Percentiles rank a stretch among this genome's conserved stretches.
phyloP scores from a whole-genome alignment of 2,113 vertebrate species.

The Varanus komodoensis region DNA sequence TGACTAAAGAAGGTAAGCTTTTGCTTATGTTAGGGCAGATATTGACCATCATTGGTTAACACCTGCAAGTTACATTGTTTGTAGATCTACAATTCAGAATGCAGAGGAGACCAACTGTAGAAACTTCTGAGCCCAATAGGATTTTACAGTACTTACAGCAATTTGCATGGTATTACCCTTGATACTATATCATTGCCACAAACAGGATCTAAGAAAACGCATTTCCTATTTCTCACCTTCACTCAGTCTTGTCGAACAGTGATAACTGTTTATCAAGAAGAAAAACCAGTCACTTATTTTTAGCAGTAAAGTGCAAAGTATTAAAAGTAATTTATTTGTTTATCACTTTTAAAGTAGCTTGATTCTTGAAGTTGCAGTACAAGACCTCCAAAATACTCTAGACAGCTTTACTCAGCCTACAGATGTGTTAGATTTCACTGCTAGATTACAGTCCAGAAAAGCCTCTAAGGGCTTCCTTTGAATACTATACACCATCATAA shows the following conservation, averaged over 20 bases:
- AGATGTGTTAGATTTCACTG: no score
- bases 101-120: conserved; percentile 40
- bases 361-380: not conserved
- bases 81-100: conserved; percentile 28
- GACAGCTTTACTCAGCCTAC: no score
- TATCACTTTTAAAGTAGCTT: conserved; percentile 17
- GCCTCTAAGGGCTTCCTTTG: not conserved
- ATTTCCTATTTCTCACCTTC: conserved; percentile 53
- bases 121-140: conserved; percentile 56
- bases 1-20: not conserved
- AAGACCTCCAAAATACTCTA: no score
- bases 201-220: conserved; percentile 52
- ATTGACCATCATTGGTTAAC: no score
- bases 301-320: conserved; percentile 32
- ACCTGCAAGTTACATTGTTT: not conserved
- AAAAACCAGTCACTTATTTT: conserved; percentile 46
- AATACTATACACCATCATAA: not conserved
- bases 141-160: conserved; percentile 56
- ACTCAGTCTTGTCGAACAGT: conserved; percentile 33
- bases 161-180: conserved; percentile 61
- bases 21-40: not conserved
- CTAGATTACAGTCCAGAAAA: no score
- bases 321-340: conserved; percentile 32
- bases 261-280: not conserved
- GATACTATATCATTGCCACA: conserved; percentile 41